Conservation (phyloP, 2,113 vertebrate genomes). For the Numida meleagris region DNA sequence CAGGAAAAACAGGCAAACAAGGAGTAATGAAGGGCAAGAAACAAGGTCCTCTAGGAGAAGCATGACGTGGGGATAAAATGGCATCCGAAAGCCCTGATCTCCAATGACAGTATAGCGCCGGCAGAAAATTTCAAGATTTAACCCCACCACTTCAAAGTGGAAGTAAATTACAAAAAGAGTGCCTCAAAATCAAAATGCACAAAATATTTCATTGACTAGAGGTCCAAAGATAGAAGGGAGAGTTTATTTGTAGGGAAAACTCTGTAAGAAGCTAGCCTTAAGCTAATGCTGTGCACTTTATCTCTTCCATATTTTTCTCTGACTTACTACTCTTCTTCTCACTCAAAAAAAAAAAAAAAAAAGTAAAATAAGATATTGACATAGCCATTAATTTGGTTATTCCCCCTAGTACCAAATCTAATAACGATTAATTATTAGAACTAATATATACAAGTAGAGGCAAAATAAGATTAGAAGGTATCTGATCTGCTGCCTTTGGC, state of each 20-base stretch:
- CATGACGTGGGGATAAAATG: background rate
- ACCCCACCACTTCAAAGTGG: background rate
- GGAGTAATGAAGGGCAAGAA: background rate
- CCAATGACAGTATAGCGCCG: background rate
- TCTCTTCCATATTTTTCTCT: background rate
- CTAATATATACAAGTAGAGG: background rate
- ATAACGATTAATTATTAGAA: background rate
- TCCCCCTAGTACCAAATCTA: background rate
- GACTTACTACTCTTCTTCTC: background rate
- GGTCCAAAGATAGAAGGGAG: background rate
- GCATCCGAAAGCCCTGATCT: background rate
- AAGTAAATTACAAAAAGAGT: background rate
- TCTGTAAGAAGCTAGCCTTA: background rate
- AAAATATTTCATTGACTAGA: background rate
- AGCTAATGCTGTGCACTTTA: background rate
- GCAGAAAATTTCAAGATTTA: background rate
- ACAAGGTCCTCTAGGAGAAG: conserved; percentile 12
- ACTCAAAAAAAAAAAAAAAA: no score
- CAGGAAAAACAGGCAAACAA: background rate
- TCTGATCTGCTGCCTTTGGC: background rate
- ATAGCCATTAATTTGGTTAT: background rate
- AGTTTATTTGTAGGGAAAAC: background rate
- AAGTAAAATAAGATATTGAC: background rate
- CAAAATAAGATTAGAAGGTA: background rate
- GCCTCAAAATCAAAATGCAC: background rate